phyloP scores from a whole-genome alignment of 2,888 invertebrate species.

The Amblyjoppa fuscipennis region DNA sequence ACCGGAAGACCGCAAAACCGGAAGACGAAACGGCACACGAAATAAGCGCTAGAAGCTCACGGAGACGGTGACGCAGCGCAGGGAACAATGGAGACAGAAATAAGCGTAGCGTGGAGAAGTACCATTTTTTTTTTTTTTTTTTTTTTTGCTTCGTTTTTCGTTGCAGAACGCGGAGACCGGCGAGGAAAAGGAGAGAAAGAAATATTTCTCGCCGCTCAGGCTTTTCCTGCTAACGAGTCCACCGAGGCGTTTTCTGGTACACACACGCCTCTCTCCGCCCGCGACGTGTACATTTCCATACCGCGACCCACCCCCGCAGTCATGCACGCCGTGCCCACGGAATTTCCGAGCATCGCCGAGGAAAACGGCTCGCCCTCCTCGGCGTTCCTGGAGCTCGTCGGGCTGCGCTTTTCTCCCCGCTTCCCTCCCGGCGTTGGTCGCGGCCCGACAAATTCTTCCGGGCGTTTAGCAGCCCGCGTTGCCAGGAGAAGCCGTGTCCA shows the following conservation, averaged over 20 bases:
- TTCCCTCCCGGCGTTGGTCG: slow-evolving; percentile 42
- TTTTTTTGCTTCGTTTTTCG: slow-evolving; percentile 7
- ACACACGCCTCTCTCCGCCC: not conserved
- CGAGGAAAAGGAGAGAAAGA: slow-evolving; percentile 21
- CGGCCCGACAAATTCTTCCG: slow-evolving; percentile 48
- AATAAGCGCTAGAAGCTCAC: not conserved
- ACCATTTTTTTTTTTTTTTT: too few relatives aligned
- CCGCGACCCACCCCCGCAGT: not conserved
- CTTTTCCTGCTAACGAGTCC: slow-evolving; percentile 52
- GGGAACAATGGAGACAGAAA: slow-evolving; percentile 4
- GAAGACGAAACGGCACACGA: not conserved
- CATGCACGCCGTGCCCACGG: too few relatives aligned
- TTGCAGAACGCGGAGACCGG: not conserved
- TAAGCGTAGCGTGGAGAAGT: slow-evolving; percentile 43
- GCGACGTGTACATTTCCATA: slow-evolving; percentile 44
- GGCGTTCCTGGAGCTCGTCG: slow-evolving; percentile 29
- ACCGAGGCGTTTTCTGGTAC: slow-evolving; percentile 47
- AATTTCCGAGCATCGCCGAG: slow-evolving; percentile 30
- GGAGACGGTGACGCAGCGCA: not conserved
- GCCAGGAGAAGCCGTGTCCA: not conserved
- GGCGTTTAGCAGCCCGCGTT: slow-evolving; percentile 42
- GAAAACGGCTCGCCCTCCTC: slow-evolving; percentile 33
- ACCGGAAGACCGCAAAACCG: not conserved
- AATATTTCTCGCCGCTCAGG: slow-evolving; percentile 30
- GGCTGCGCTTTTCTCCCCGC: slow-evolving; percentile 24